Conservation (phyloP, 2,888 invertebrate genomes). For the Catocala fraxini region DNA sequence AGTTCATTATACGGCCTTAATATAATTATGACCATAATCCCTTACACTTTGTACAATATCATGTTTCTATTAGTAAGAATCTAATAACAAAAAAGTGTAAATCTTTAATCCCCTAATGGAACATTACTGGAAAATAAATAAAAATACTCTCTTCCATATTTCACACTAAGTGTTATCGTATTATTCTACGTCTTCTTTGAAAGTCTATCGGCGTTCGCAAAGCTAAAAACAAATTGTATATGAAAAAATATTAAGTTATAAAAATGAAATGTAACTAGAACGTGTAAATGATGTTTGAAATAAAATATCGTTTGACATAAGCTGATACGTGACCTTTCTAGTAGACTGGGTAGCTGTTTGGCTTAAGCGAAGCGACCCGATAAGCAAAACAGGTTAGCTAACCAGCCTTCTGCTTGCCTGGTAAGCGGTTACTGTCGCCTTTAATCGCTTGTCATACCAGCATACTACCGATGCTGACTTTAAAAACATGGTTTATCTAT, state of each 20-base stretch:
- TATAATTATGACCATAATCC: too few relatives aligned
- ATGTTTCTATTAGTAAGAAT: not conserved
- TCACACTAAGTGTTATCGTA: not conserved
- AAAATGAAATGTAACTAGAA: slow-evolving; percentile 64
- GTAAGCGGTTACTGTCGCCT: too few relatives aligned
- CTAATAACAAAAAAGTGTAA: not conserved
- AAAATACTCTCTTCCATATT: not conserved
- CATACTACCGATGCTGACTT: too few relatives aligned
- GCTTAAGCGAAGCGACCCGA: slow-evolving; percentile 11
- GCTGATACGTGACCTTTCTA: slow-evolving; percentile 57
- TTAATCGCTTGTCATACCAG: too few relatives aligned
- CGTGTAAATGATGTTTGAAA: slow-evolving; percentile 66
- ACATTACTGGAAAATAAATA: not conserved
- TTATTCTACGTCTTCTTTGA: not conserved
- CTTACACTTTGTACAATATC: not conserved
- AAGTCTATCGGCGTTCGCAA: slow-evolving; percentile 7
- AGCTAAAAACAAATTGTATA: slow-evolving; percentile 13
- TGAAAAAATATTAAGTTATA: slow-evolving; percentile 54
- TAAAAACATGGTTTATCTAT: too few relatives aligned
- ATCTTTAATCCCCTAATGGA: not conserved
- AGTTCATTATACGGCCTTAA: too few relatives aligned
- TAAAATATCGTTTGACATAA: slow-evolving; percentile 63
- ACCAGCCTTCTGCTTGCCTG: too few relatives aligned
- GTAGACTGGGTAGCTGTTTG: slow-evolving; percentile 18
- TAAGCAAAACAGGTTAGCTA: too few relatives aligned